Conservation (phyloP, 35 echinoderm and acorn worm species). For the Heliocidaris tuberculata region DNA sequence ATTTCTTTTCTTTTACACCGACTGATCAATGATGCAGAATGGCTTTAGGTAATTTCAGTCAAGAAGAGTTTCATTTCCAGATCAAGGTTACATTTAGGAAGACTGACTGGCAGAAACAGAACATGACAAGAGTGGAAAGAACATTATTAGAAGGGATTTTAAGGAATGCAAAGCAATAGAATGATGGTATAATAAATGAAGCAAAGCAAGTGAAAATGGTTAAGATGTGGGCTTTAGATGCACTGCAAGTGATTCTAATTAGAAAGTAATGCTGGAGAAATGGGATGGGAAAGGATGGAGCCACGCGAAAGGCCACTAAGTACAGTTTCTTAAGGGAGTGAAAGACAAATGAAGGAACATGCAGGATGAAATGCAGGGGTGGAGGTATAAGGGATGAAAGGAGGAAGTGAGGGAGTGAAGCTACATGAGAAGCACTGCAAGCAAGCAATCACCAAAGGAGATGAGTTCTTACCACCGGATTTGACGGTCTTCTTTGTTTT, state of each 20-base stretch:
- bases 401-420: neutral
- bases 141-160: neutral
- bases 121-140: neutral
- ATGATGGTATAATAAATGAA: neutral
- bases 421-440: constrained; percentile 1
- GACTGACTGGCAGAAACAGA: neutral
- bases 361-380: neutral
- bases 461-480: constrained; percentile 21
- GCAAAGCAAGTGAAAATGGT: neutral
- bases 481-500: constrained; percentile 47
- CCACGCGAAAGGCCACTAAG: neutral
- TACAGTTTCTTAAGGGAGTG: neutral
- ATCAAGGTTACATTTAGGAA: neutral
- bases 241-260: neutral
- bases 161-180: neutral
- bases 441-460: constrained; percentile 15
- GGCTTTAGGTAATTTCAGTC: neutral
- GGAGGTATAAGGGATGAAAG: constrained; percentile 2
- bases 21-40: neutral
- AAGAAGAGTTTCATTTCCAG: neutral
- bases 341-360: neutral
- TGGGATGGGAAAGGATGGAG: neutral
- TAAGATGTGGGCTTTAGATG: neutral
- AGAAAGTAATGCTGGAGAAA: neutral
- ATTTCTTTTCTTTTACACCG: neutral